Base-by-base conservation (phyloP, 1,140 invertebrate genomes). In the Drosophila nebulosa region DNA sequence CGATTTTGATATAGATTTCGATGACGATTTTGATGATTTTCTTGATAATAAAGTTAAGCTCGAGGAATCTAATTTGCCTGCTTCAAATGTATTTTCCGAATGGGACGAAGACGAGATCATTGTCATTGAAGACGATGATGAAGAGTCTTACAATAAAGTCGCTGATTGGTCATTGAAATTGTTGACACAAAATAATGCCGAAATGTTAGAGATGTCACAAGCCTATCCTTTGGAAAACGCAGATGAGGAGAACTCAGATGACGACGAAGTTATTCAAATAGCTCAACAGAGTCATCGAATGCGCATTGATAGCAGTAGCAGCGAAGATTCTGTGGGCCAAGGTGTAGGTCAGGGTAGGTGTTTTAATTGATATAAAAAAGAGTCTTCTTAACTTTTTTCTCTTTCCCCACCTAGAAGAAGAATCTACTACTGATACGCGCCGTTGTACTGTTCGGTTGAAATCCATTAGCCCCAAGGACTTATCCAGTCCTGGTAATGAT, bases 91-190 rank as follows among this genome's bases (percentile, higher is more conserved):
- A 53, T 62, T 7, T 42, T 64, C 36, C n/a, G 39, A 62, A 26
- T 16, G 14, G 56, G 42, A 24, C 56, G 35, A 68, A 1, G 73
- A 67, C 27, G 81, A 86, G n/a, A 61, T 86, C 3, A 53, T 86
- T 10, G 3, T 72, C 2, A 57, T 84, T 39, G 42, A 56, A 4
- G 79, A 77, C 10, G 81, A 78, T 0, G 85, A 90, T 22, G 74
- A 84, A 5, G 89, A 88, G 1, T 58, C 85, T 0, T 69, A 80
- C 12, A 61, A 58, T 26, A 89, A 86, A 55, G 79, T 89, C 4
- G 60, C 74, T 0, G 77, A 70, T 51, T 90, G 89, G 89, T 88
- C 89, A 7, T 73, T 60, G 4, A 90, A 81, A 50, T 57, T 90
- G 24, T 67, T 89, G 3, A 84, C 80, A 18, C 73, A 86, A 30